Percentiles rank a stretch among this genome's conserved stretches.
Conservation (phyloP, 2,113 vertebrate species). For the Chlorodrepanis virens region DNA sequence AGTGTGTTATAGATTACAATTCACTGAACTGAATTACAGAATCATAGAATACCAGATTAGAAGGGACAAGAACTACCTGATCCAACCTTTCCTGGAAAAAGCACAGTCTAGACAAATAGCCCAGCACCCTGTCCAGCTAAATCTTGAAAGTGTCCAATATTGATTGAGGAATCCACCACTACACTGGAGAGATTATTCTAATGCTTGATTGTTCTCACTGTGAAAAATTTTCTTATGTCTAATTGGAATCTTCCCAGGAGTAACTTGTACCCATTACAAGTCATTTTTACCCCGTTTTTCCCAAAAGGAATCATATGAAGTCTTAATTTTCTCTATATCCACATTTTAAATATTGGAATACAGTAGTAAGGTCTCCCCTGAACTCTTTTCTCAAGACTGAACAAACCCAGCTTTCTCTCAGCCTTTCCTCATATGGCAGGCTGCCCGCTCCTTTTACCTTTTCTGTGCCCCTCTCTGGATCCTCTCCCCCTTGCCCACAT, state of each 20-base stretch:
- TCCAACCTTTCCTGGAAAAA: not conserved
- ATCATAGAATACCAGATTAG: not conserved
- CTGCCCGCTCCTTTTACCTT: not conserved
- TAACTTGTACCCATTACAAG: not conserved
- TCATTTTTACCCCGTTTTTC: not conserved
- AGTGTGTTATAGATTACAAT: rapidly evolving
- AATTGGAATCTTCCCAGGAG: not conserved
- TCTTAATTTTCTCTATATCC: not conserved
- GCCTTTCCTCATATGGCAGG: not conserved
- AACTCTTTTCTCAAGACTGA: not conserved
- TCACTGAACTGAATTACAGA: not conserved
- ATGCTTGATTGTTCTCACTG: not conserved
- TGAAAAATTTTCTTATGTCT: not conserved
- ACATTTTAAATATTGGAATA: not conserved
- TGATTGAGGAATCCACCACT: not conserved
- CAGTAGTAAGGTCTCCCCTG: not conserved
- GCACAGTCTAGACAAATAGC: not conserved
- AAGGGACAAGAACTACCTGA: not conserved
- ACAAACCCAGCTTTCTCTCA: not conserved
- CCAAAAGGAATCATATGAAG: not conserved
- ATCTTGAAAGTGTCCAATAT: not conserved
- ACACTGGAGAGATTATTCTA: not conserved
- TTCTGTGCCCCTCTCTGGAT: not conserved
- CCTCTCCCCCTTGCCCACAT: not conserved
- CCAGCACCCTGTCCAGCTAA: not conserved